Evolutionary conservation across 2,888 invertebrate genomes (phyloP).

Genomic region (Ditylenchus weischeri): DNA sequence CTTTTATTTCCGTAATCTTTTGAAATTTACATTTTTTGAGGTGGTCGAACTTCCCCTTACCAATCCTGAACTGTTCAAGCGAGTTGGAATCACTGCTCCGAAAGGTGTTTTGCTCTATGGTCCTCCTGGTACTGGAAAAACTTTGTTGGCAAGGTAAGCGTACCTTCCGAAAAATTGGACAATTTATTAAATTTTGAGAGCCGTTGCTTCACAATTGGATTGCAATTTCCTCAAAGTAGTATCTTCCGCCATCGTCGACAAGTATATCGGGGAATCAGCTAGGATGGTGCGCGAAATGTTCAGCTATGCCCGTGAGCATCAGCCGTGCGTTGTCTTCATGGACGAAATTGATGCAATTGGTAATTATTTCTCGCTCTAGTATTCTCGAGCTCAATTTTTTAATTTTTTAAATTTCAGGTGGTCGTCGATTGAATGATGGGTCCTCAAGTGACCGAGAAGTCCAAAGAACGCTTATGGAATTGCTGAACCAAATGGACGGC

Average conservation of each 20-base stretch:
- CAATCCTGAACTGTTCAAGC: conserved; percentile 92
- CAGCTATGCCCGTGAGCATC: conserved; percentile 97
- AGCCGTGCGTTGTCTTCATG: conserved; percentile 99
- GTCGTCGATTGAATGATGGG: conserved; percentile 46
- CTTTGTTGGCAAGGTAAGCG: conserved; percentile 75
- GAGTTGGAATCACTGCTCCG: conserved; percentile 98
- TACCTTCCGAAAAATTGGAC: background rate
- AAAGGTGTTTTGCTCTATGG: conserved; percentile 96
- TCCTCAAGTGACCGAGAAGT: conserved; percentile 99
- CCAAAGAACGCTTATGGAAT: conserved; percentile 95
- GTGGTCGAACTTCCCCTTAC: conserved; percentile 91
- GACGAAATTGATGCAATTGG: conserved; percentile 99
- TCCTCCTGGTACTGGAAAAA: conserved; percentile 96
- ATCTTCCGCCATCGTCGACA: conserved; percentile 98
- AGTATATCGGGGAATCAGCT: conserved; percentile 98
- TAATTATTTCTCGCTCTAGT: conserved; percentile 54
- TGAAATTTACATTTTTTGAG: conserved; percentile 52
- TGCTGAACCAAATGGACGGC: conserved; percentile 99
- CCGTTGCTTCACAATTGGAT: conserved; percentile 98
- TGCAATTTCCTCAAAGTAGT: conserved; percentile 98
- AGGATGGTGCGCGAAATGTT: conserved; percentile 96
- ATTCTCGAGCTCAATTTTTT: background rate
- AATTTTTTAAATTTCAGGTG: conserved; percentile 31
- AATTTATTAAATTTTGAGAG: conserved; percentile 61
- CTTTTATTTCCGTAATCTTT: background rate